phyloP scores from a whole-genome alignment of 92 coral and sea anemone species.

The Bergia sp. region DNA sequence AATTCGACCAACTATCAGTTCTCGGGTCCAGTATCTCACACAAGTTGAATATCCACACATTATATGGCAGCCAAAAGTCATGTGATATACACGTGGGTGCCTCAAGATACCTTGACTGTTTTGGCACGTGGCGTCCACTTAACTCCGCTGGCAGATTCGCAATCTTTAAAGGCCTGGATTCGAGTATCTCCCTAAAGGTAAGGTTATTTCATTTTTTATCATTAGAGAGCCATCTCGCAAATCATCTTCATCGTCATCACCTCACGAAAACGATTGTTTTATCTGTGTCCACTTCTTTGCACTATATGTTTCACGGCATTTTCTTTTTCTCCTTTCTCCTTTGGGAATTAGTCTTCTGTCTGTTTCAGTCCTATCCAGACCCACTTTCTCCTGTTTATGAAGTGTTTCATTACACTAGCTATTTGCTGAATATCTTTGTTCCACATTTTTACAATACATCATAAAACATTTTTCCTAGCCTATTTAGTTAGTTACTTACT shows the following conservation, averaged over 20 bases:
- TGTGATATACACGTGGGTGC: not conserved
- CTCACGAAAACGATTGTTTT: too few species aligned
- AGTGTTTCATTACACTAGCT: too few species aligned
- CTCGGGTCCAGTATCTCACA: slow-evolving; percentile 1
- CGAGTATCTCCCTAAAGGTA: not conserved
- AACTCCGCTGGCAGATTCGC: not conserved
- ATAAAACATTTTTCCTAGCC: too few species aligned
- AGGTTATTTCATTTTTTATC: not conserved
- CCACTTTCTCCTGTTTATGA: too few species aligned
- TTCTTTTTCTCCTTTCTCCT: too few species aligned
- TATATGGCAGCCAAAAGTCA: not conserved
- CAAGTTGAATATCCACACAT: not conserved
- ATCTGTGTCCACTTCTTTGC: too few species aligned
- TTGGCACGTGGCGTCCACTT: slow-evolving; percentile 30
- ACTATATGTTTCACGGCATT: too few species aligned
- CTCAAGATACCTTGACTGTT: slow-evolving; percentile 17
- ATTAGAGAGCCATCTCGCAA: not conserved
- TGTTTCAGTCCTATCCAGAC: too few species aligned
- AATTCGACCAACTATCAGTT: not conserved
- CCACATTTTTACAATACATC: too few species aligned
- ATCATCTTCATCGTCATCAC: not conserved
- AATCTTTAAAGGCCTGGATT: not conserved
- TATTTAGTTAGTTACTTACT: too few species aligned
- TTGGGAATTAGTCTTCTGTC: too few species aligned
- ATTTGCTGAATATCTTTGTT: too few species aligned